Percentiles rank a stretch among this genome's conserved stretches.
Evolutionary conservation across 2,113 vertebrate genomes (phyloP).

Genomic region (Macroglossus sobrinus): DNA sequence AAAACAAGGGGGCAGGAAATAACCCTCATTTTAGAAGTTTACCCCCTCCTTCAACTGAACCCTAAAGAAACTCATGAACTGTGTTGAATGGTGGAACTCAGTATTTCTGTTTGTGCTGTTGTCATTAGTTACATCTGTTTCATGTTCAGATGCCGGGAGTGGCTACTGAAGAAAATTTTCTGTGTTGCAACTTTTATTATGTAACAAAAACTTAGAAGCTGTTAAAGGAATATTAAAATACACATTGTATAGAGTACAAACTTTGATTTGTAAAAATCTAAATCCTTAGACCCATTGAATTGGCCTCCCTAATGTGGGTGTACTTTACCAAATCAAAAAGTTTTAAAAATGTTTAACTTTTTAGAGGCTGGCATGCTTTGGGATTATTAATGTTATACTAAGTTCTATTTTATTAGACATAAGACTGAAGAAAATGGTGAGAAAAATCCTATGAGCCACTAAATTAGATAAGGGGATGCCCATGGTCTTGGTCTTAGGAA

Average conservation of each 20-base stretch:
- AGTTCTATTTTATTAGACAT: neutral
- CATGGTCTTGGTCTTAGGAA: neutral
- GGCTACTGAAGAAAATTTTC: neutral
- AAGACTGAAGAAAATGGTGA: neutral
- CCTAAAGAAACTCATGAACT: neutral
- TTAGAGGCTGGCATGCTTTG: neutral
- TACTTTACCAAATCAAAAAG: neutral
- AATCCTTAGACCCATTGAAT: neutral
- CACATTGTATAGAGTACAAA: neutral
- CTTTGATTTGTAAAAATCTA: neutral
- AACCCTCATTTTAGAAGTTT: neutral
- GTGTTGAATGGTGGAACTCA: neutral
- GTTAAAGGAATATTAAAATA: neutral
- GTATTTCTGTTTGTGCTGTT: neutral
- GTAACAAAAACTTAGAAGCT: neutral
- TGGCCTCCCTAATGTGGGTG: neutral
- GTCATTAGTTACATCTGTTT: neutral
- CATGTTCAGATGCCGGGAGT: neutral
- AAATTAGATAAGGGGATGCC: neutral
- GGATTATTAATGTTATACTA: neutral
- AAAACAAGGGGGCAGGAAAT: neutral
- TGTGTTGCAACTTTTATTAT: neutral
- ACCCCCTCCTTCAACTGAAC: neutral
- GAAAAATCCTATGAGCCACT: neutral
- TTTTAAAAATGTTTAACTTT: neutral